Conservation (phyloP, 30 jellyfish, hydroid and myxozoan species). For the Aurelia aurita region DNA sequence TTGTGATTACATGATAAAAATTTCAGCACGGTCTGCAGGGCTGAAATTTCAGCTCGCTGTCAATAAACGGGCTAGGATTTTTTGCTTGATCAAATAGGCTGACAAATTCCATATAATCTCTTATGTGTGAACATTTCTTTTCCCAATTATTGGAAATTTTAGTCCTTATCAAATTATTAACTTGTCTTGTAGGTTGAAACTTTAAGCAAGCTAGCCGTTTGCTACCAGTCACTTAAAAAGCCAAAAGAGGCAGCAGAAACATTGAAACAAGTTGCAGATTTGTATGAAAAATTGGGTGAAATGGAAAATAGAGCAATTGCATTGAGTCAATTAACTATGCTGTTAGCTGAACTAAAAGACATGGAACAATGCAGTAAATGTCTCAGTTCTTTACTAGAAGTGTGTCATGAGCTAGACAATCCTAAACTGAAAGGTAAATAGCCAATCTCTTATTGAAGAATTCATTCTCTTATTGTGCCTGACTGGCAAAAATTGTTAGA, state of each 20-base stretch:
- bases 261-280: conserved; percentile 59
- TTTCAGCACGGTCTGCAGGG: too few relatives aligned
- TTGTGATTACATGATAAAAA: too few relatives aligned
- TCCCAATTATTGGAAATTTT: too few relatives aligned
- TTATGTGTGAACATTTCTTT: too few relatives aligned
- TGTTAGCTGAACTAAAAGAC: conserved; percentile 66
- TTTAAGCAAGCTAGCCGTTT: conserved; percentile 75
- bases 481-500: too few relatives aligned
- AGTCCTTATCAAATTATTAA: too few relatives aligned
- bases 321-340: conserved; percentile 63
- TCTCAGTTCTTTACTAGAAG: conserved; percentile 71
- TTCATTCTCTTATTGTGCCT: too few relatives aligned
- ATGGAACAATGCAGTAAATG: conserved; percentile 92
- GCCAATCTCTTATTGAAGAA: too few relatives aligned
- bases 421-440: conserved; percentile 81
- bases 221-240: conserved; percentile 65
- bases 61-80: too few relatives aligned
- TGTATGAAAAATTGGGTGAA: conserved; percentile 63
- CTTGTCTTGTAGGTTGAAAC: conserved; percentile 71
- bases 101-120: too few relatives aligned
- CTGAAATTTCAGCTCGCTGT: too few relatives aligned
- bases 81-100: too few relatives aligned
- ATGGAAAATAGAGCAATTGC: conserved; percentile 59
- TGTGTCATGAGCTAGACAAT: conserved; percentile 85
- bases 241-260: conserved; percentile 63